Evolutionary conservation across 2,113 vertebrate genomes (phyloP).

Genomic region (Sinocyclocheilus maitianheensis): DNA sequence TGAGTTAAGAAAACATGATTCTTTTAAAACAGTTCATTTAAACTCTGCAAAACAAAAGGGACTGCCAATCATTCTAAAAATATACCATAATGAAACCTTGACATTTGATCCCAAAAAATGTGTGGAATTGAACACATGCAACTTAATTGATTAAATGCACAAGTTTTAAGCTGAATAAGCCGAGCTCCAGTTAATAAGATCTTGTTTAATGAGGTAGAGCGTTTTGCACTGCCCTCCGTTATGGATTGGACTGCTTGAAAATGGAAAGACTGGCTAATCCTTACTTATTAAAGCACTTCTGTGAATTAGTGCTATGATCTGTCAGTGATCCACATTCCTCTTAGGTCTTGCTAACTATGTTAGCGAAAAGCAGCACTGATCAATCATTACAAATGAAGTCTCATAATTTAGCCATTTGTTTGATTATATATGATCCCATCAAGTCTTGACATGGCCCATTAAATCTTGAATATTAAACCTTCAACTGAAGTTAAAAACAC

Average conservation of each 20-base stretch:
- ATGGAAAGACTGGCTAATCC: conserved; percentile 42
- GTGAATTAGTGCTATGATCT: conserved; percentile 70
- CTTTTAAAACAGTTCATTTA: not conserved
- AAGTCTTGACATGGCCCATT: not conserved
- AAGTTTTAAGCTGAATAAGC: conserved; percentile 51
- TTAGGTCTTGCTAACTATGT: conserved; percentile 30
- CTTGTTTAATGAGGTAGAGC: conserved; percentile 41
- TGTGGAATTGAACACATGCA: conserved; percentile 16
- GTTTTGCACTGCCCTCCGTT: conserved; percentile 22
- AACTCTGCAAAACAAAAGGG: conserved; percentile 4
- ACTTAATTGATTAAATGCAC: conserved; percentile 47
- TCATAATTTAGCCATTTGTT: conserved; percentile 23
- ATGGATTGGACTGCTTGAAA: conserved; percentile 45
- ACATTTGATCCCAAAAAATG: conserved; percentile 21
- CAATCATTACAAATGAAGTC: conserved; percentile 43
- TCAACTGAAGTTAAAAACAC: not conserved
- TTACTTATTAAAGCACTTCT: conserved; percentile 50
- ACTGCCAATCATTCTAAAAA: conserved; percentile 27
- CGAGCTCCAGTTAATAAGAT: conserved; percentile 51
- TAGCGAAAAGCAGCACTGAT: conserved; percentile 14
- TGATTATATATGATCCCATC: conserved; percentile 40
- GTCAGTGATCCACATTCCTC: conserved; percentile 3
- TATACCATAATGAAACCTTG: not conserved
- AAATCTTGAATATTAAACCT: not conserved
- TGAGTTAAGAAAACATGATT: not conserved